These are phyloP conservation scores for Leptodactylus fuscus DNA, from an alignment of 2,113 vertebrate genomes.

Conservation along the genomic window DNA sequence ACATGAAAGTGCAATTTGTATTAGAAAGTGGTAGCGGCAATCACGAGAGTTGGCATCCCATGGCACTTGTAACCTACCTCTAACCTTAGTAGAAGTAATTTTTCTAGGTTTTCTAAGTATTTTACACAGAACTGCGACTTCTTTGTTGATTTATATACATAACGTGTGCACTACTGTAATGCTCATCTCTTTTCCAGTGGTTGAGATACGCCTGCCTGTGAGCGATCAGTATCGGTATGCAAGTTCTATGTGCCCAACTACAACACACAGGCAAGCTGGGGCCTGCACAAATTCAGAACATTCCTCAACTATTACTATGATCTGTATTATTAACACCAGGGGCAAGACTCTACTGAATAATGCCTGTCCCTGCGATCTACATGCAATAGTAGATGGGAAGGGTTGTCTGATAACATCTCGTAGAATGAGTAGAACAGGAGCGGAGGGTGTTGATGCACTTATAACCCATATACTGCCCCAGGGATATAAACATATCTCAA, in stretches of 20 bases:
- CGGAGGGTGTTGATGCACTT: slow-evolving; percentile 48
- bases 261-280: slow-evolving; percentile 20
- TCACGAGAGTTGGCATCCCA: background rate
- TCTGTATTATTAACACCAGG: slow-evolving; percentile 50
- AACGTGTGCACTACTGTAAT: background rate
- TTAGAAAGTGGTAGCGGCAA: background rate
- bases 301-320: slow-evolving; percentile 58
- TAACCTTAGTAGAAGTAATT: background rate
- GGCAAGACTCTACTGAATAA: slow-evolving; percentile 49
- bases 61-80: background rate
- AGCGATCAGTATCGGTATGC: slow-evolving; percentile 53
- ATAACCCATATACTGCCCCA: slow-evolving; percentile 14
- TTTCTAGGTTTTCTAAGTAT: background rate
- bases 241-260: slow-evolving; percentile 27
- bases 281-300: slow-evolving; percentile 54
- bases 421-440: slow-evolving; percentile 30
- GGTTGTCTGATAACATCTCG: slow-evolving; percentile 51
- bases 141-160: slow-evolving; percentile 30
- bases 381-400: slow-evolving; percentile 47
- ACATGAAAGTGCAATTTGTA: background rate
- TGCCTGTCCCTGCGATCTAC: slow-evolving; percentile 44
- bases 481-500: slow-evolving; percentile 28
- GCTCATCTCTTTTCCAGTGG: slow-evolving; percentile 16
- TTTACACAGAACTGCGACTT: no score
- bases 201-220: slow-evolving; percentile 34